A percentile compares a stretch with the other conserved stretches of the same genome.
phyloP scores from a whole-genome alignment of 1,140 invertebrate species.

The Heliconius hermathena region DNA sequence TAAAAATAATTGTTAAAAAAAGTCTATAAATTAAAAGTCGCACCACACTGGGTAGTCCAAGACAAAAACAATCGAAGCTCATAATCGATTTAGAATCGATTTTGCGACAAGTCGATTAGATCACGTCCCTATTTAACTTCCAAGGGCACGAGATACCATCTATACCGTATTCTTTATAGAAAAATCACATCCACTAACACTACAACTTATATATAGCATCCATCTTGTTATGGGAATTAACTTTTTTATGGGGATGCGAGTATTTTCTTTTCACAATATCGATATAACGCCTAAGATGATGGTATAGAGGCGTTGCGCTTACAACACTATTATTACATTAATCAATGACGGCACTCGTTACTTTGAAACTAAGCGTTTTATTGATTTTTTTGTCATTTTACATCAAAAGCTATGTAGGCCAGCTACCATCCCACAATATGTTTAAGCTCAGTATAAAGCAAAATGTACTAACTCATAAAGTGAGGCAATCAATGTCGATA shows the following conservation, averaged over 20 bases:
- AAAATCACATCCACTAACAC: constrained; percentile 12
- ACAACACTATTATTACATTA: constrained; percentile 42
- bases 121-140: neutral
- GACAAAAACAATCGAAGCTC: constrained; percentile 17
- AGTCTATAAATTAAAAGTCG: constrained; percentile 22
- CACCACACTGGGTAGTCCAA: constrained; percentile 39
- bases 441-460: neutral
- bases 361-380: constrained; percentile 32
- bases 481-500: neutral
- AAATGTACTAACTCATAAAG: neutral
- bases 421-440: constrained; percentile 6
- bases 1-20: constrained; percentile 26
- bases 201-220: constrained; percentile 11
- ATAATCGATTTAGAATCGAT: constrained; percentile 25
- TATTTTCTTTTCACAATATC: neutral
- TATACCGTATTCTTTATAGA: neutral
- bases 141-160: neutral
- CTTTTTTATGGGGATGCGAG: neutral
- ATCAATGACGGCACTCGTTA: constrained; percentile 39
- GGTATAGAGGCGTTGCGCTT: constrained; percentile 34
- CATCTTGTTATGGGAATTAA: neutral
- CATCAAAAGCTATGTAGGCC: constrained; percentile 21
- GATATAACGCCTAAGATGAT: neutral
- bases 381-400: constrained; percentile 1
- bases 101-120: constrained; percentile 5